Percentiles rank a stretch among this genome's conserved stretches.
Evolutionary conservation across 2,888 invertebrate species (phyloP).

Genomic region (Melanostoma scalare): DNA sequence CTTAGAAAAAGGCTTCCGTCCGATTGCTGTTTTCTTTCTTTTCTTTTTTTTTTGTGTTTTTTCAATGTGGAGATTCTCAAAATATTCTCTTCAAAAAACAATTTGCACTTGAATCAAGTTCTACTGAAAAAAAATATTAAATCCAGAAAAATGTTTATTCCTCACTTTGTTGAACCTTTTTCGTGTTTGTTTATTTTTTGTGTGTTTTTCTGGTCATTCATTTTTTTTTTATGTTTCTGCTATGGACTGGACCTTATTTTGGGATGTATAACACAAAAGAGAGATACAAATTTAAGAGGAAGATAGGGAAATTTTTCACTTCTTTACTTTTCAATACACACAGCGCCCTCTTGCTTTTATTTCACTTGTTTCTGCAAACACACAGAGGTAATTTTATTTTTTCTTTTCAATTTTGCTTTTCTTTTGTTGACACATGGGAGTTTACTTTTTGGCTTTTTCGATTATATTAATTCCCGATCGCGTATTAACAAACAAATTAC

Average conservation of each 20-base stretch:
- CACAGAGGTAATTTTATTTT: slow-evolving; percentile 1
- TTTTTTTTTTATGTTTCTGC: slow-evolving; percentile 33
- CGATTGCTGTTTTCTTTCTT: slow-evolving; percentile 17
- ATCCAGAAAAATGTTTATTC: slow-evolving; percentile 1
- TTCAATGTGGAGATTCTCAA: slow-evolving; percentile 9
- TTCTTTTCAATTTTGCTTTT: slow-evolving; percentile 21
- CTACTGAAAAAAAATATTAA: slow-evolving; percentile 10
- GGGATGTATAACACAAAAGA: slow-evolving; percentile 34
- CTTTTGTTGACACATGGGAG: slow-evolving; percentile 35
- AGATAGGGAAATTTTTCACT: slow-evolving; percentile 60
- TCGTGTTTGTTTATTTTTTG: slow-evolving; percentile 30
- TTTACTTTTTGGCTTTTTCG: neutral
- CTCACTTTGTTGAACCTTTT: neutral
- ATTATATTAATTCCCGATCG: slow-evolving; percentile 1
- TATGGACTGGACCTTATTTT: slow-evolving; percentile 17
- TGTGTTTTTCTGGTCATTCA: slow-evolving; percentile 51
- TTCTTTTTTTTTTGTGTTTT: slow-evolving; percentile 14
- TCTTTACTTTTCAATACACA: slow-evolving; percentile 49
- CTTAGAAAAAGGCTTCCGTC: slow-evolving; percentile 7
- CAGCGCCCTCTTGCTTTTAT: slow-evolving; percentile 65
- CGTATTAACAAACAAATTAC: neutral
- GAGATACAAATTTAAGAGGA: slow-evolving; percentile 34
- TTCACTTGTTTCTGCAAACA: neutral
- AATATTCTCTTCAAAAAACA: slow-evolving; percentile 16
- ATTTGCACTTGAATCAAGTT: slow-evolving; percentile 36